These are phyloP conservation scores for Borostomias antarcticus DNA, from an alignment of 2,797 vertebrate species.

Conservation along the genomic window DNA sequence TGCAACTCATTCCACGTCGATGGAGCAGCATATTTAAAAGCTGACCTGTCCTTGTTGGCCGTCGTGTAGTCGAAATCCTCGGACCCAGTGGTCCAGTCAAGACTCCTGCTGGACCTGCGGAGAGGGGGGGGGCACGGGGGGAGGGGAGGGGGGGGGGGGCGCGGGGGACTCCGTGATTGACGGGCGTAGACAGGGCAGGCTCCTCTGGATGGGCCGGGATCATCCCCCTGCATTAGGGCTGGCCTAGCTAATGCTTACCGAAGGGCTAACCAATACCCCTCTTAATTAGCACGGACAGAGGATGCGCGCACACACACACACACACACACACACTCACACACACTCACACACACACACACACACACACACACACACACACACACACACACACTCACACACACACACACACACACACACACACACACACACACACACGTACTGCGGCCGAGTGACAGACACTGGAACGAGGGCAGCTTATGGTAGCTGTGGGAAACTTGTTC, in stretches of 20 bases:
- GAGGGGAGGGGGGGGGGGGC: not conserved
- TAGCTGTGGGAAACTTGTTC: conserved; percentile 45
- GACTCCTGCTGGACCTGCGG: too few species aligned
- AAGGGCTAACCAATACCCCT: not conserved
- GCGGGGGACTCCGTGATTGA: too few species aligned
- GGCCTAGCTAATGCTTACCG: not conserved
- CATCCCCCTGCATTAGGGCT: not conserved
- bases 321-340: not conserved
- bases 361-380: not conserved
- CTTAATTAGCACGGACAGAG: not conserved
- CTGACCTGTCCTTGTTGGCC: too few species aligned
- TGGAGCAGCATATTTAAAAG: too few species aligned
- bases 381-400: not conserved
- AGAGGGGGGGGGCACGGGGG: too few species aligned
- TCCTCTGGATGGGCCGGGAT: not conserved
- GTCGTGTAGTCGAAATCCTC: too few species aligned
- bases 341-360: not conserved
- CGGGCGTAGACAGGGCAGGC: too few species aligned
- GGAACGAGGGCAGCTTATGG: too few species aligned
- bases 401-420: not conserved
- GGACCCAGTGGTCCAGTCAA: too few species aligned
- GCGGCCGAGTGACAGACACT: too few species aligned
- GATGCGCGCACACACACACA: not conserved
- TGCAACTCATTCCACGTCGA: too few species aligned
- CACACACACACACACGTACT: too few species aligned